Evolutionary conservation across 1,140 invertebrate genomes (phyloP).

Genomic region (Propsilocerus akamusi): DNA sequence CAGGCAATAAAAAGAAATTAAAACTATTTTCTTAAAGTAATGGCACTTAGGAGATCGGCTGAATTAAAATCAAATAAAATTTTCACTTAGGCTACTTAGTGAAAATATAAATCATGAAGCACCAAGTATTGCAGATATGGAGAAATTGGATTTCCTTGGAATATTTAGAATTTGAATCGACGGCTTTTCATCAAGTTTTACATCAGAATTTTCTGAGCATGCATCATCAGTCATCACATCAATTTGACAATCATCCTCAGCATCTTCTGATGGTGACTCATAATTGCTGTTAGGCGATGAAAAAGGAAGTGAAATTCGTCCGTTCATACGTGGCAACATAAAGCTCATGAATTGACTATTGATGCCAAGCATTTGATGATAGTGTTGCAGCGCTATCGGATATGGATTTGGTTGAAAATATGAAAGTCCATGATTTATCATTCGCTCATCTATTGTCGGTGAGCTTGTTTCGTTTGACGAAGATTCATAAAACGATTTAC

Average conservation of each 20-base stretch:
- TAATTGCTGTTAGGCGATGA: too few species aligned
- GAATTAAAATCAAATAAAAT: too few species aligned
- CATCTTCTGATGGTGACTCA: too few species aligned
- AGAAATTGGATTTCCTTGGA: neutral
- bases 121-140: neutral
- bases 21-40: too few species aligned
- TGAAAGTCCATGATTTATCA: neutral
- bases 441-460: neutral
- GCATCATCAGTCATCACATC: neutral
- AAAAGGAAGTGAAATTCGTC: neutral
- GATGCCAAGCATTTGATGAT: neutral
- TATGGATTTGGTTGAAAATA: neutral
- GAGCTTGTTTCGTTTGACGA: neutral
- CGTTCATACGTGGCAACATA: neutral
- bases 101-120: too few species aligned
- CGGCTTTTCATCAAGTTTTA: neutral
- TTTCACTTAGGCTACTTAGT: too few species aligned
- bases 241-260: neutral
- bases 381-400: neutral
- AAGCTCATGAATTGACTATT: neutral
- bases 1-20: too few species aligned
- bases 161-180: too few species aligned
- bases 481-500: neutral
- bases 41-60: too few species aligned
- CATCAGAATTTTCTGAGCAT: neutral